phyloP scores from a whole-genome alignment of 2,888 invertebrate species.

The Erebia epiphron region DNA sequence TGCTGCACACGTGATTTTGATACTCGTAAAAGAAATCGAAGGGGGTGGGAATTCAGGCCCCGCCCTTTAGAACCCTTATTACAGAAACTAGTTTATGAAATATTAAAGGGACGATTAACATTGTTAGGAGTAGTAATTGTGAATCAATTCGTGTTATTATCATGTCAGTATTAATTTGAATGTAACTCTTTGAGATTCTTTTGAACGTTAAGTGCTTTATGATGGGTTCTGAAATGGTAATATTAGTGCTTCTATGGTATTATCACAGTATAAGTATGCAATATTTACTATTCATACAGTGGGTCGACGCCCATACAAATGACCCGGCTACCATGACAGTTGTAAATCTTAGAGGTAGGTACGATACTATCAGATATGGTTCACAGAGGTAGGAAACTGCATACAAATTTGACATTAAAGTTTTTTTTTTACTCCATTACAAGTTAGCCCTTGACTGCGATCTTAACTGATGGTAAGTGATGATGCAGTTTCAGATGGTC shows the following conservation, averaged over 20 bases:
- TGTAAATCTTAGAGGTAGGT: no score
- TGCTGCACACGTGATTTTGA: constrained; percentile 68
- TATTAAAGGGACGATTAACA: constrained; percentile 66
- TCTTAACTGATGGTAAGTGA: no score
- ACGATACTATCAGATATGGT: no score
- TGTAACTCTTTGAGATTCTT: constrained; percentile 50
- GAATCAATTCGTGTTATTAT: constrained; percentile 76
- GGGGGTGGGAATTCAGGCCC: constrained; percentile 61
- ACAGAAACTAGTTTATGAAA: constrained; percentile 69
- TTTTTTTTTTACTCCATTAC: no score
- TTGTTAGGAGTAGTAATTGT: constrained; percentile 69
- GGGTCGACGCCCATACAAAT: no score
- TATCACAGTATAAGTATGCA: background rate
- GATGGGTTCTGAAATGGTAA: constrained; percentile 49
- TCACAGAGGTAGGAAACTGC: no score
- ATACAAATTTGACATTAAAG: no score
- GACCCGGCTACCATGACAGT: no score
- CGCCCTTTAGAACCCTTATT: constrained; percentile 59
- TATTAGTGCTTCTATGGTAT: constrained; percentile 40
- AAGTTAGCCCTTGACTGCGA: no score
- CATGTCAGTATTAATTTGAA: constrained; percentile 74
- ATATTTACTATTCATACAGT: no score
- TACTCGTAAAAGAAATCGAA: constrained; percentile 55
- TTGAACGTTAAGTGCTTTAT: constrained; percentile 59
- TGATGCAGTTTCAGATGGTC: no score